These are phyloP conservation scores for Aradophagus sp. DNA, from an alignment of 1,140 invertebrate species.

Conservation along the genomic window DNA sequence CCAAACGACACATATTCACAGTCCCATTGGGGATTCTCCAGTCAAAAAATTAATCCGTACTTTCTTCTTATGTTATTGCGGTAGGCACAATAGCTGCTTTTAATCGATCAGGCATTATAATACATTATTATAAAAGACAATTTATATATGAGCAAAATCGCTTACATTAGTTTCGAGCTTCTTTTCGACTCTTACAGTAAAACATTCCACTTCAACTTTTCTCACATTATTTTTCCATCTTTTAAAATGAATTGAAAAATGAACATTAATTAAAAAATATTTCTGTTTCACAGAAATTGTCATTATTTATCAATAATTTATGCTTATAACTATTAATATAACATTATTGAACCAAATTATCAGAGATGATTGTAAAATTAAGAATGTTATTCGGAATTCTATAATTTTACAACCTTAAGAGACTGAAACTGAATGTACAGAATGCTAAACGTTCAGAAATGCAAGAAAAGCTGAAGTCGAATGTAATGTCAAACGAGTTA, in stretches of 20 bases:
- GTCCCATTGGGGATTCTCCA: slow-evolving; percentile 14
- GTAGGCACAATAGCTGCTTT: slow-evolving; percentile 47
- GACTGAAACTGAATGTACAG: no score
- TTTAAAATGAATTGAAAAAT: slow-evolving; percentile 18
- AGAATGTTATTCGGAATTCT: no score
- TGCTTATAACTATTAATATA: no score
- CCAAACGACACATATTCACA: slow-evolving; percentile 15
- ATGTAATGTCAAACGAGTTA: slow-evolving; percentile 5
- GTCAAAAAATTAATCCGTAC: slow-evolving; percentile 29
- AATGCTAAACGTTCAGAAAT: no score
- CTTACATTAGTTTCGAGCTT: slow-evolving; percentile 21
- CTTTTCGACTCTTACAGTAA: slow-evolving; percentile 19
- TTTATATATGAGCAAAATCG: slow-evolving; percentile 36
- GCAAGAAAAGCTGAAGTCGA: no score
- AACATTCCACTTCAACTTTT: no score
- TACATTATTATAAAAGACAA: slow-evolving; percentile 42
- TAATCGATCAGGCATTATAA: slow-evolving; percentile 34
- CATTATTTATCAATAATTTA: slow-evolving; percentile 5
- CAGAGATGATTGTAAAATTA: no score
- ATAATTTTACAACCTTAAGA: no score
- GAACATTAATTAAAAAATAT: no score
- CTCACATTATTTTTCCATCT: no score
- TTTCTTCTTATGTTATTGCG: slow-evolving; percentile 36
- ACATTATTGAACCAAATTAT: no score
- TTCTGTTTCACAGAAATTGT: no score